Evolutionary conservation across 2,888 invertebrate species (phyloP).

Genomic region (Stenoptilia bipunctidactyla): DNA sequence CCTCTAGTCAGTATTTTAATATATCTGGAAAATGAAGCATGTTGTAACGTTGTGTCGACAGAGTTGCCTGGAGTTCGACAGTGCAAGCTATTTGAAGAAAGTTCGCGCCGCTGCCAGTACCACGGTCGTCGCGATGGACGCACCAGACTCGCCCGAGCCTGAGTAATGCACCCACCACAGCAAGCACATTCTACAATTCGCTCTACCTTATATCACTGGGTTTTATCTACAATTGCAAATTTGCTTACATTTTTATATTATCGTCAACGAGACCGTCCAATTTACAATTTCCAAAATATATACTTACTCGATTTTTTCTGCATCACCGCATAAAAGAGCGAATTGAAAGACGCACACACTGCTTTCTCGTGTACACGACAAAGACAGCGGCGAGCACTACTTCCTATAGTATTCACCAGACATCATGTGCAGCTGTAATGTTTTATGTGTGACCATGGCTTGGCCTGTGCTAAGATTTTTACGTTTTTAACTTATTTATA

Average conservation of each 20-base stretch:
- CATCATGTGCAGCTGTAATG: no score
- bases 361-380: constrained; percentile 5
- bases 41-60: constrained; percentile 33
- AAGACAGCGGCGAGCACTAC: not conserved
- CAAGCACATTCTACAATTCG: not conserved
- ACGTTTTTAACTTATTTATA: constrained; percentile 5
- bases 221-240: no score
- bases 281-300: no score
- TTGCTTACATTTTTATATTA: no score
- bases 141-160: constrained; percentile 63
- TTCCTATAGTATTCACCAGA: no score
- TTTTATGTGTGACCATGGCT: no score
- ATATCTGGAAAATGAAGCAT: no score
- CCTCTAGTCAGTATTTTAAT: no score
- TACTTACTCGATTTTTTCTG: no score
- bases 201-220: no score
- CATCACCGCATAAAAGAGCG: not conserved
- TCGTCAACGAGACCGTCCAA: no score
- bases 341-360: constrained; percentile 2
- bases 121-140: constrained; percentile 49
- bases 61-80: constrained; percentile 69
- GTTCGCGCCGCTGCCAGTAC: constrained; percentile 51
- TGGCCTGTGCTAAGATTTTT: constrained; percentile 5
- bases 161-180: constrained; percentile 34
- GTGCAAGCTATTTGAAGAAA: constrained; percentile 59